These are phyloP conservation scores for Eumerus sabulonum DNA, from an alignment of 2,888 invertebrate species.

Conservation along the genomic window DNA sequence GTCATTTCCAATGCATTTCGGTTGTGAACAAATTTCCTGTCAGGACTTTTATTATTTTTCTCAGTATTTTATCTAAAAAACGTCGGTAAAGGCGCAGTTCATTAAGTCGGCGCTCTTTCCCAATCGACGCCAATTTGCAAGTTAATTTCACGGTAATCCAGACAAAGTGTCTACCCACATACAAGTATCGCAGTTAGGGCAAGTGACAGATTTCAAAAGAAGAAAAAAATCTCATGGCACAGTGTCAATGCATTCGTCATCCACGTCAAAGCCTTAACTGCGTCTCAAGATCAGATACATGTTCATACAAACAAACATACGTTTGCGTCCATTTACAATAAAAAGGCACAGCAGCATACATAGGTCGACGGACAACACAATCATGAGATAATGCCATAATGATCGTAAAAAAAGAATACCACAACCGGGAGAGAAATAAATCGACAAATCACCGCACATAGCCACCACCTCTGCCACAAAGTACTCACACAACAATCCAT, in stretches of 20 bases:
- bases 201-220: conserved; percentile 35
- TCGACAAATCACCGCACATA: conserved; percentile 29
- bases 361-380: conserved; percentile 19
- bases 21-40: conserved; percentile 70
- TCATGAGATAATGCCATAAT: conserved; percentile 50
- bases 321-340: too few relatives aligned
- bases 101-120: conserved; percentile 1
- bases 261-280: conserved; percentile 19
- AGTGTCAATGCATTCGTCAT: conserved; percentile 49
- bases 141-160: conserved; percentile 51
- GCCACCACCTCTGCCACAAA: conserved; percentile 21
- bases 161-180: conserved; percentile 23
- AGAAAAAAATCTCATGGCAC: background rate
- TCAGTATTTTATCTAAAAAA: background rate
- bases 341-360: too few relatives aligned
- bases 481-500: conserved; percentile 74
- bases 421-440: conserved; percentile 10
- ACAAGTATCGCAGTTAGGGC: background rate
- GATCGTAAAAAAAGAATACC: conserved; percentile 38
- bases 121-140: conserved; percentile 51
- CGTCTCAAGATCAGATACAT: conserved; percentile 29
- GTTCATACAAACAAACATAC: too few relatives aligned
- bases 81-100: background rate
- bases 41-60: conserved; percentile 57
- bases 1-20: conserved; percentile 51